Base-by-base conservation (phyloP, 2,888 invertebrate genomes). In the Kryphioiulus occultus region DNA sequence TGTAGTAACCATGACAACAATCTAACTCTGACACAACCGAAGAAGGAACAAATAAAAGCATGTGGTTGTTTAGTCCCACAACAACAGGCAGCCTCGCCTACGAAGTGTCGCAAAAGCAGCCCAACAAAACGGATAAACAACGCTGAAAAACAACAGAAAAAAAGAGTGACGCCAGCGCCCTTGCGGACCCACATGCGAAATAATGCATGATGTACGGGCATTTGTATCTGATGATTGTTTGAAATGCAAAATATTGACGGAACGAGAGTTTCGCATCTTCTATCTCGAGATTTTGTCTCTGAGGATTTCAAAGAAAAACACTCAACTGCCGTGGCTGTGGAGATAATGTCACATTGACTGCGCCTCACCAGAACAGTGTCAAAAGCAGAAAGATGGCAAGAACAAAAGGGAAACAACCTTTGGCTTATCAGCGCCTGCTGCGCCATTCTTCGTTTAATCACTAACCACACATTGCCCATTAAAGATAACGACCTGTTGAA, bases 191-290 rank as follows among this genome's bases (percentile, higher is more conserved):
- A 2, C 10, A 2, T 17, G 10, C 78, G 78, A 78, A 78, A 78
- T 78, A 78, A 78, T 78, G 10, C 17, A 78, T 78, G 30, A 78
- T 78, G 30, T 30, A 78, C 17, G 30, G 78, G 30, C 17, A 78
- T 30, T 78, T 78, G 30, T 78, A 78, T 78, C 78, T 30, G 78
- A 78, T 26, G 78, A 78, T 30, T 78, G 78, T 78, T 30, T 78
- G 78, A 78, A 78, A 26, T 78, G 78, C 78, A 78, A 78, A 78
- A 78, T 78, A 78, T 78, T 78, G 78, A 78, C 78, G 30, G 17
- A 30, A 78, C 30, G 78, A 30, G 78, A 78, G 30, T 17, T 78
- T 30, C 17, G 0, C 30, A 30, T 30, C 78, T 30, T 78, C 78
- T 32, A 78, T 78, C 78, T 78, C 30, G 78, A 32, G n/a, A 17